phyloP scores from a whole-genome alignment of 2,888 invertebrate species.

The Formica aserva region DNA sequence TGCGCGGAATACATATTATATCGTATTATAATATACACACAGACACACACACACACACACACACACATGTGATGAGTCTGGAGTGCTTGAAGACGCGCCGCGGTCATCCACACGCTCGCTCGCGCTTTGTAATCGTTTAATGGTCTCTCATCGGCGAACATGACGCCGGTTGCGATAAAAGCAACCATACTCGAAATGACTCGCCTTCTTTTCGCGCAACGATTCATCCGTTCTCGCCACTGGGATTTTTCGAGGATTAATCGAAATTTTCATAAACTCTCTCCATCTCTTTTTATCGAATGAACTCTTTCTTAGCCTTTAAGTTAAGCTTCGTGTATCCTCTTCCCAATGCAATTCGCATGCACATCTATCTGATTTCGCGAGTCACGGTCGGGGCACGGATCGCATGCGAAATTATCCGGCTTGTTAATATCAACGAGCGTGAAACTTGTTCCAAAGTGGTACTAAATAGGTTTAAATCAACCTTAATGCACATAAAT shows the following conservation, averaged over 20 bases:
- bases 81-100: slow-evolving; percentile 1
- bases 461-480: background rate
- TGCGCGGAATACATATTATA: slow-evolving; percentile 30
- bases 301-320: background rate
- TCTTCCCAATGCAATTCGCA: background rate
- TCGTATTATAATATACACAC: slow-evolving; percentile 51
- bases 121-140: slow-evolving; percentile 58
- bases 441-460: background rate
- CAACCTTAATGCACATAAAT: background rate
- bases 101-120: slow-evolving; percentile 35
- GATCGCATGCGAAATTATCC: background rate
- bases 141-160: slow-evolving; percentile 51
- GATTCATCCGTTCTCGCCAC: background rate
- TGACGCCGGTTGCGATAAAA: slow-evolving; percentile 37
- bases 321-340: background rate
- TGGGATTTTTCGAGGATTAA: background rate
- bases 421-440: background rate
- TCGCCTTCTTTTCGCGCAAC: slow-evolving; percentile 4
- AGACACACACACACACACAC: background rate
- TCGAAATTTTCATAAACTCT: background rate
- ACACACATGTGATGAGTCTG: slow-evolving; percentile 13
- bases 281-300: background rate
- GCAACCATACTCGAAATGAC: slow-evolving; percentile 18
- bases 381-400: background rate
- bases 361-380: background rate